Base-by-base conservation (phyloP, 2,113 vertebrate genomes). In the Eleginops maclovinus region DNA sequence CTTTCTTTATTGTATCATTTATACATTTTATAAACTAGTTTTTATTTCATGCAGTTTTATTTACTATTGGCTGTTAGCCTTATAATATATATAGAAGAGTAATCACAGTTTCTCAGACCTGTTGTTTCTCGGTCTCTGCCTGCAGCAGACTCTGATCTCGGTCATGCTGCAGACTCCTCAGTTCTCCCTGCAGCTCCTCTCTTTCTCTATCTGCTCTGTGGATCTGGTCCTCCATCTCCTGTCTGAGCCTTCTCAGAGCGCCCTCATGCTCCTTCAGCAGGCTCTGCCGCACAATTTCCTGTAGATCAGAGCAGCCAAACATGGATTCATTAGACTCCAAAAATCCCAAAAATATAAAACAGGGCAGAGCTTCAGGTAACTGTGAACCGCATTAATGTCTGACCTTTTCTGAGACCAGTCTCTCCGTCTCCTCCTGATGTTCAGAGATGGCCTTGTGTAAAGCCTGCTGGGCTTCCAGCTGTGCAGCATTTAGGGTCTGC, bases 61-160 rank as follows among this genome's bases (percentile, higher is more conserved):
- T n/a, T 36, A 36, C 31, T 36, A 36, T 36, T 36, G n/a, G n/a
- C n/a, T n/a, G n/a, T n/a, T n/a, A n/a, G 14, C 5, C 28, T 47
- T 28, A 44, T 22, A 2, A 62, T 44, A 13, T 40, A 40, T 40
- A 59, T 10, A 31, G 4, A 4, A 31, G 24, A 16, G n/a, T 65
- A n/a, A 16, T 19, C 41, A 14, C n/a, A 43, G 50, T 19, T 4
- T 19, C 17, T 4, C 87, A 0, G 22, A 98, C 98, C 96, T 98
- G 96, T 84, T 97, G 98, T 84, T 96, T 97, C 88, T 99, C 96
- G 0, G 91, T 96, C 91, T 96, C 96, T 0, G 96, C 96, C 91
- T 96, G 95, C 28, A 97, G 90, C 53, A 97, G 94, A 84, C 93
- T 87, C 86, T 96, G 96, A 2, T 97, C 96, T 0, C 94, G 88